phyloP scores from a whole-genome alignment of 2,888 invertebrate genomes.

The Latrodectus elegans region DNA sequence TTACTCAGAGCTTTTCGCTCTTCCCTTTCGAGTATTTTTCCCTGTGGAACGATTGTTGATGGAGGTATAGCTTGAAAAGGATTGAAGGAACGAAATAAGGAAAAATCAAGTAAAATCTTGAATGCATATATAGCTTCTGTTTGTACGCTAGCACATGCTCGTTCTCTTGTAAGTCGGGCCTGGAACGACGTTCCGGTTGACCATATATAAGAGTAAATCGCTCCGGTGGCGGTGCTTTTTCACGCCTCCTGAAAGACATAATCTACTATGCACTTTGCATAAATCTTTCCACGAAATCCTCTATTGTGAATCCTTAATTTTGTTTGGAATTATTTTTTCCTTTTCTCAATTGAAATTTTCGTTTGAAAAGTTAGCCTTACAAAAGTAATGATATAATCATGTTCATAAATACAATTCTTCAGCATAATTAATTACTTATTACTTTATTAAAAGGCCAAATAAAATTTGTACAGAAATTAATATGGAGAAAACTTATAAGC shows the following conservation, averaged over 20 bases:
- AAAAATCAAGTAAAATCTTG: constrained; percentile 11
- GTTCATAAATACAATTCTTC: too few species aligned
- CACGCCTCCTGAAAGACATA: constrained; percentile 18
- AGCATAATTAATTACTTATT: too few species aligned
- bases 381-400: too few species aligned
- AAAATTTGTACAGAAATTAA: too few species aligned
- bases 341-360: too few species aligned
- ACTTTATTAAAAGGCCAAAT: too few species aligned
- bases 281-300: constrained; percentile 18
- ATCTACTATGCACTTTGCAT: constrained; percentile 42
- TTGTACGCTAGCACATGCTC: constrained; percentile 4
- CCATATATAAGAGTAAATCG: constrained; percentile 45
- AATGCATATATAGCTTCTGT: constrained; percentile 58
- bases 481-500: too few species aligned
- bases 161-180: constrained; percentile 6
- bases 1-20: not conserved
- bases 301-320: too few species aligned
- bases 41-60: constrained; percentile 67
- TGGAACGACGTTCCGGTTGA: constrained; percentile 7
- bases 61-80: constrained; percentile 50
- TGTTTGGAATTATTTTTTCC: too few species aligned
- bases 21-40: constrained; percentile 29
- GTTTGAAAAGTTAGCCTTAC: too few species aligned
- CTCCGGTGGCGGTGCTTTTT: constrained; percentile 44
- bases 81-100: constrained; percentile 50